Evolutionary conservation across 1,140 invertebrate species (phyloP), one percentile per base, ranked within the genome.

Genomic region (Adoxophyes honmai): DNA sequence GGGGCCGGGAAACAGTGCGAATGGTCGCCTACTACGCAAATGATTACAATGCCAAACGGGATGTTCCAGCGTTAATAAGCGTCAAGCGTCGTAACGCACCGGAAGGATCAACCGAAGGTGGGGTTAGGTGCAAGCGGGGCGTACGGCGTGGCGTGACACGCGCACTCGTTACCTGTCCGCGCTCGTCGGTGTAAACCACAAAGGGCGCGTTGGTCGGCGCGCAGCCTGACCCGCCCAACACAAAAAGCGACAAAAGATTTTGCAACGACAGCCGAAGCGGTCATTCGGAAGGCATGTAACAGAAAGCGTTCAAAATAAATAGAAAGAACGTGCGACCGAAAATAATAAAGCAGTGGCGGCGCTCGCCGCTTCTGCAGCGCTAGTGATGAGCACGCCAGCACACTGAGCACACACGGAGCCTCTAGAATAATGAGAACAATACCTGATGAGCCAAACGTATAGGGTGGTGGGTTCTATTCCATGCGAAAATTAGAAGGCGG

Each of bases 111-210:
- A 39, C 38, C 15, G 37, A 35, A 14, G 35, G 37, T 13, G 48
- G 51, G 59, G 64, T 59, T 71, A 39, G 69, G 64, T 39, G 59
- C 28, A 56, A 10, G 55, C 21, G 18, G 13, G 51, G 11, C 34
- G 54, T 16, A 16, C 13, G 38, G 21, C 38, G 34, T 55, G 37
- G 16, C 21, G 21, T 18, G 55, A 16, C 79, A 80, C 76, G 76
- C 81, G 76, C 81, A 86, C 81, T 61, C 78, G 77, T 88, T 97
- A 97, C 96, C 96, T 97, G 96, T 93, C 95, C 95, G 92, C 96
- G 95, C 89, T 95, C 95, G 92, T 97, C 96, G 92, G 95, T 97
- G 94, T 97, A 97, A 92, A 96, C 94, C 91, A 97, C 95, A 93
- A 94, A 96, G 90, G 95, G 94, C 91, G 95, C 95, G 91, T 97